Evolutionary conservation across 1,140 invertebrate genomes (phyloP), one percentile per base, ranked within the genome.

Genomic region (Bombus consobrinus): DNA sequence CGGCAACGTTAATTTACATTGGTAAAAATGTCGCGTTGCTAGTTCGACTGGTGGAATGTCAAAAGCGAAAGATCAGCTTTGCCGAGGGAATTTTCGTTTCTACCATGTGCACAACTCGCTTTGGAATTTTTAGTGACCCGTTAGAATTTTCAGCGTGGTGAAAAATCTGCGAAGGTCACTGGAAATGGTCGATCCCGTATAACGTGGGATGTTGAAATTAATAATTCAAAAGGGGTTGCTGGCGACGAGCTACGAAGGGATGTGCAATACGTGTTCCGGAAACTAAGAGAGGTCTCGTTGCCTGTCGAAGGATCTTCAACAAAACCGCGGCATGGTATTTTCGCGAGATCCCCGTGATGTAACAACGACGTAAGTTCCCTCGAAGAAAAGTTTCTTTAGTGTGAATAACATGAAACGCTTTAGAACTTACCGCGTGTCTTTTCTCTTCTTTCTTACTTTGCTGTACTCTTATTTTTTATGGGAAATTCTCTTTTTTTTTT

Each of bases 1-100:
- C 34, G 83, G 12, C n/a, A 62, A 69, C 77, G 83, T 80, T 64
- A 79, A 79, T 85, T 85, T 85, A 79, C 83, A 80, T 77, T n/a
- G 83, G 28, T 83, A 68, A 79, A 85, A 85, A 72, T 53, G 83
- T 85, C 68, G 83, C 68, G 76, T 39, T 10, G 32, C 57, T 18
- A n/a, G 68, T 68, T 66, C 37, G 34, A 37, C 64, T 6, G 15
- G 68, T 8, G 68, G 41, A 80, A 39, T 64, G 2, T 41, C 62
- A 53, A 72, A 79, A 72, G 76, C 47, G 83, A 80, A 72, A 79
- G 59, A n/a, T 62, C 59, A 62, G 59, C 28, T 28, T 62, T 2
- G 28, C 28, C 28, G 22, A 12, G 28, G 71, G 25, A 59, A 37
- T 76, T 76, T 59, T 76, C 57, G 47, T 53, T 53, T 1, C 47